Conservation (phyloP, 1,140 invertebrate genomes). For the Harpegnathos saltator region DNA sequence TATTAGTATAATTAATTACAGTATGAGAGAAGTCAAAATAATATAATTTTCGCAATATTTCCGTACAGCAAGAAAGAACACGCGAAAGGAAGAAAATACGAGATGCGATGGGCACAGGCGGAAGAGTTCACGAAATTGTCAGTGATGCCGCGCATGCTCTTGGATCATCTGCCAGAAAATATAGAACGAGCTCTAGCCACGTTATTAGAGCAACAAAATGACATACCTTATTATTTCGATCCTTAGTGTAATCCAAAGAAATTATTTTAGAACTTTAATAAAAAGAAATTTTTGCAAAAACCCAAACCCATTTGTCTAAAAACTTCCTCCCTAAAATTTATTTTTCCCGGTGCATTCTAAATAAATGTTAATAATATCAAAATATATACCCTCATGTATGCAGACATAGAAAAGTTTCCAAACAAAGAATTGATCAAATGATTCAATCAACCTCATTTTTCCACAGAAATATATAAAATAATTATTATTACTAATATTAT, state of each 20-base stretch:
- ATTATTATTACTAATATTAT: neutral
- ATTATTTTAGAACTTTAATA: conserved; percentile 20
- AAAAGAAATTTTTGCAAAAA: conserved; percentile 23
- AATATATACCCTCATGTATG: no score
- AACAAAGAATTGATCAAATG: no score
- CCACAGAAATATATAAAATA: neutral
- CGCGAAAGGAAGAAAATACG: conserved; percentile 85
- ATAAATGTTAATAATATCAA: no score
- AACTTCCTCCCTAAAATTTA: neutral
- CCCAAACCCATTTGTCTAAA: neutral
- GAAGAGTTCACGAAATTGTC: conserved; percentile 91
- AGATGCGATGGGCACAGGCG: conserved; percentile 91
- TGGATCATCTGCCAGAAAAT: conserved; percentile 91
- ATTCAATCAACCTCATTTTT: no score
- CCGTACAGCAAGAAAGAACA: conserved; percentile 74
- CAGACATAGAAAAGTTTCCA: no score
- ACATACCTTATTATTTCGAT: conserved; percentile 79
- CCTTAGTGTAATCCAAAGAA: conserved; percentile 57
- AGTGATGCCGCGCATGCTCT: conserved; percentile 91
- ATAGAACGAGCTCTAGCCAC: conserved; percentile 89
- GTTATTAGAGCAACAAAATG: conserved; percentile 85
- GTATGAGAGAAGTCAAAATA: neutral
- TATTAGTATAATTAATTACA: neutral
- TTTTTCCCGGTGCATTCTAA: neutral
- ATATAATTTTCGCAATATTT: neutral